Percentiles rank a stretch among this genome's conserved stretches.
phyloP scores from a whole-genome alignment of 2,797 vertebrate genomes.

The Myotis findleyi region DNA sequence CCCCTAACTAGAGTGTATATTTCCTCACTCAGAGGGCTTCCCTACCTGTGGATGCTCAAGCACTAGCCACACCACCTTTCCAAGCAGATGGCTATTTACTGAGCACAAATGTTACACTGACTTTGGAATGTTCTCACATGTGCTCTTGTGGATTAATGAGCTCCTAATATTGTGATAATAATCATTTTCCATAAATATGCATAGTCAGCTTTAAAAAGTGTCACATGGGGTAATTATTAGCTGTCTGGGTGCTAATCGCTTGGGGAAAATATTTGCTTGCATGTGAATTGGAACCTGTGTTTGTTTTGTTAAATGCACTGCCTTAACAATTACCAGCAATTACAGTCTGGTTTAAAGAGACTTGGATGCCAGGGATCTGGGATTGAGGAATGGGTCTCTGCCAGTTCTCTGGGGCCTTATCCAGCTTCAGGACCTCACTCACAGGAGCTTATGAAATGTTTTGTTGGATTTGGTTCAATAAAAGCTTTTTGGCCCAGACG shows the following conservation, averaged over 20 bases:
- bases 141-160: slow-evolving; percentile 82
- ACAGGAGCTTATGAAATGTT: not conserved
- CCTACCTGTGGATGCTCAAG: slow-evolving; percentile 54
- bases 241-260: slow-evolving; percentile 69
- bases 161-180: slow-evolving; percentile 84
- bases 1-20: not conserved
- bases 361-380: not conserved
- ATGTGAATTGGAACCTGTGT: slow-evolving; percentile 56
- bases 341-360: slow-evolving; percentile 58
- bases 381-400: slow-evolving; percentile 23
- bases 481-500: not conserved
- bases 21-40: not conserved
- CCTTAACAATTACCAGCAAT: slow-evolving; percentile 57
- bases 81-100: slow-evolving; percentile 88
- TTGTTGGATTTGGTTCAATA: slow-evolving; percentile 36
- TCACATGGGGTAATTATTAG: slow-evolving; percentile 79
- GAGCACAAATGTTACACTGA: slow-evolving; percentile 84
- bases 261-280: slow-evolving; percentile 75
- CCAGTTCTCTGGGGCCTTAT: not conserved
- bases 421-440: slow-evolving; percentile 29
- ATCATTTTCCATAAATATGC: slow-evolving; percentile 84
- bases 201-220: slow-evolving; percentile 82
- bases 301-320: slow-evolving; percentile 69
- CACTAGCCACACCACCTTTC: slow-evolving; percentile 71
- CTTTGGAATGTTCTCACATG: slow-evolving; percentile 84